These are phyloP conservation scores for Eolophus roseicapilla DNA, from an alignment of 2,113 vertebrate species.

Conservation along the genomic window DNA sequence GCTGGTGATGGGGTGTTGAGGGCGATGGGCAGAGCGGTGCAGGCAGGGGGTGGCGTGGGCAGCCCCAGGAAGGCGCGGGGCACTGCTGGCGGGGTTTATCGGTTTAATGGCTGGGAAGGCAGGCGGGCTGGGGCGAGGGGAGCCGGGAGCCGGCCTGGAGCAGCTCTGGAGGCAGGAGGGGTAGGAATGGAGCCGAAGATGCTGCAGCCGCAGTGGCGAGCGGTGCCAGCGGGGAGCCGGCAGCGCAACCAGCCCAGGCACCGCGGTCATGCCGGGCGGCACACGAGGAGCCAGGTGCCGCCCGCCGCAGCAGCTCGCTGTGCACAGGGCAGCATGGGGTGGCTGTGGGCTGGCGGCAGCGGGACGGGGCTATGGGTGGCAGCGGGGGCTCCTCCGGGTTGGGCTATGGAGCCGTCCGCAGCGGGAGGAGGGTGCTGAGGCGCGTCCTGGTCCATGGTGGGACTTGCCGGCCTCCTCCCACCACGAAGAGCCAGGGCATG, in stretches of 20 bases:
- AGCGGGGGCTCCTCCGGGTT: not conserved
- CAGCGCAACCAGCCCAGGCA: fast-evolving
- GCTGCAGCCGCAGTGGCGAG: not conserved
- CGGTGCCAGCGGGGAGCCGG: not conserved
- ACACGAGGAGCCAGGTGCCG: not conserved
- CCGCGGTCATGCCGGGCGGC: not conserved
- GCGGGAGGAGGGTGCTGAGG: not conserved
- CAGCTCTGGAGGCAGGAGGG: not conserved
- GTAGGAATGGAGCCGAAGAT: not conserved
- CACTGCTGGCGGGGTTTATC: slow-evolving; percentile 31
- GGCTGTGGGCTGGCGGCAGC: not conserved
- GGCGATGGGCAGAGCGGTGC: not conserved
- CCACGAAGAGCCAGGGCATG: slow-evolving; percentile 26
- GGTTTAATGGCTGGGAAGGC: slow-evolving; percentile 52
- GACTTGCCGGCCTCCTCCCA: not conserved
- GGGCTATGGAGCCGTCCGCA: not conserved
- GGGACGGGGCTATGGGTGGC: not conserved
- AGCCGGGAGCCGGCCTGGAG: not conserved
- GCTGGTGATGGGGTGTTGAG: not conserved
- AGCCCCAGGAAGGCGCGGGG: slow-evolving; percentile 50
- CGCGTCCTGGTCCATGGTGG: not conserved
- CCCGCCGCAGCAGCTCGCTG: not conserved
- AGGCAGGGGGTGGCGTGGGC: not conserved
- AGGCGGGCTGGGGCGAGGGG: not conserved
- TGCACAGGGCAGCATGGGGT: not conserved